Conservation (phyloP, 2,888 invertebrate genomes). For the Girardia tigrina region DNA sequence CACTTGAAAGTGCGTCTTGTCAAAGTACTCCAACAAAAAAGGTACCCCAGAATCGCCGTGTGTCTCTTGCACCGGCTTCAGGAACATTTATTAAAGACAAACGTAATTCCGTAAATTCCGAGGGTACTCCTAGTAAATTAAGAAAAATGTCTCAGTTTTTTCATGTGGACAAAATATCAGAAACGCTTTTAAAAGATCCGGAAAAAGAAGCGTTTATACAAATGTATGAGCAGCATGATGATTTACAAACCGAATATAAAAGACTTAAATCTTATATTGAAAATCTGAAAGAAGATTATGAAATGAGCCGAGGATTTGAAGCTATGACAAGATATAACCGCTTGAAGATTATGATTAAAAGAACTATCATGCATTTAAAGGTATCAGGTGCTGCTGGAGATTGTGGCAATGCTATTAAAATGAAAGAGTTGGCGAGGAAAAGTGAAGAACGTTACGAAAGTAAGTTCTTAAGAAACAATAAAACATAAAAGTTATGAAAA, state of each 20-base stretch:
- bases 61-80: not conserved
- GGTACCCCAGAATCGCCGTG: not conserved
- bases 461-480: constrained; percentile 16
- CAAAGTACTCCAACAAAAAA: not conserved
- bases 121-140: constrained; percentile 12
- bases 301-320: constrained; percentile 76
- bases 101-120: not conserved
- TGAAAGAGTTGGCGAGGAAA: constrained; percentile 16
- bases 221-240: constrained; percentile 26
- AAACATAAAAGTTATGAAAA: too few relatives aligned
- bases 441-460: constrained; percentile 27
- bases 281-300: constrained; percentile 58
- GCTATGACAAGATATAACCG: constrained; percentile 83
- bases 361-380: constrained; percentile 43
- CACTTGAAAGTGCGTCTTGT: constrained; percentile 11
- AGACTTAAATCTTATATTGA: constrained; percentile 27
- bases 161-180: constrained; percentile 29
- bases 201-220: constrained; percentile 1
- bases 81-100: constrained; percentile 17
- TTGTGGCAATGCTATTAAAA: constrained; percentile 23
- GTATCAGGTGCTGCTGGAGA: constrained; percentile 36
- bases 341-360: constrained; percentile 86
- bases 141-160: constrained; percentile 32
- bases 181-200: constrained; percentile 24
- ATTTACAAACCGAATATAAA: constrained; percentile 25